phyloP scores from a whole-genome alignment of 2,797 vertebrate genomes.

The Rhinella marina region DNA sequence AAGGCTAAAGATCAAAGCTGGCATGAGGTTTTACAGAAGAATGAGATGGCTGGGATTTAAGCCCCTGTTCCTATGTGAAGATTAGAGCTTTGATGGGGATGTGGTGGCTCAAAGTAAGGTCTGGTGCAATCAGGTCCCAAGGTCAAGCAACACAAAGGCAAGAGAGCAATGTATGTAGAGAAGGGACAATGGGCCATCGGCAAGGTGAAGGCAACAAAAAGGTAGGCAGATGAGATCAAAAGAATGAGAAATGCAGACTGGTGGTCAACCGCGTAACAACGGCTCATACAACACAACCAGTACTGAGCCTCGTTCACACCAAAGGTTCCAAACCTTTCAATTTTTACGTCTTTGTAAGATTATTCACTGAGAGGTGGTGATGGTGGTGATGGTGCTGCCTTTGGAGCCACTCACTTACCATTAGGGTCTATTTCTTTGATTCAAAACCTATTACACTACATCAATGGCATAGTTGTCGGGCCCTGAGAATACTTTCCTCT shows the following conservation, averaged over 20 bases:
- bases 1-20: constrained; percentile 36
- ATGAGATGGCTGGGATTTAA: background rate
- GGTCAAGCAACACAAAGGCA: constrained; percentile 5
- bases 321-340: too few relatives aligned
- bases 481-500: too few relatives aligned
- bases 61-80: background rate
- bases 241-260: background rate
- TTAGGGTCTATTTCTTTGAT: too few relatives aligned
- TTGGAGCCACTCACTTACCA: too few relatives aligned
- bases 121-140: constrained; percentile 10
- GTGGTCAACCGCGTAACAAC: background rate
- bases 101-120: background rate
- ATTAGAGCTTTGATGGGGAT: background rate
- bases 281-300: background rate
- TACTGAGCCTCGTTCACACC: background rate
- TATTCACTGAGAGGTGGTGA: too few relatives aligned
- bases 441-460: too few relatives aligned
- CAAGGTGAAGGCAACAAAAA: background rate
- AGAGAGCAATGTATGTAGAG: background rate
- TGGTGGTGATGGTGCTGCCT: too few relatives aligned
- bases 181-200: background rate
- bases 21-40: background rate
- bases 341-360: too few relatives aligned
- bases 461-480: too few relatives aligned
- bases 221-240: too few relatives aligned